Evolutionary conservation across 2,888 invertebrate genomes (phyloP).

Genomic region (Empis stercorea): DNA sequence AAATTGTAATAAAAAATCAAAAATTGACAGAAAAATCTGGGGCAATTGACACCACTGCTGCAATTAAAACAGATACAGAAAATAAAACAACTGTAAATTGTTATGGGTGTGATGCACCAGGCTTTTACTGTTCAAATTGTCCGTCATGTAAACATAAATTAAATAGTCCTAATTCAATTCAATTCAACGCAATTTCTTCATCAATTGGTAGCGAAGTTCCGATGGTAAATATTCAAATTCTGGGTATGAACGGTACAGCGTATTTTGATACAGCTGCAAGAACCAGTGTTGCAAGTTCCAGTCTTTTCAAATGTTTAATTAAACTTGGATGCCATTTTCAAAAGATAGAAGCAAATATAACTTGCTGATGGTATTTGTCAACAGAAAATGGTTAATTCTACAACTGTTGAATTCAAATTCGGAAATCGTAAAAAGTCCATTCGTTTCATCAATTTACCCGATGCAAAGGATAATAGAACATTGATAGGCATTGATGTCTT

Average conservation of each 20-base stretch:
- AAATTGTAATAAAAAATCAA: not conserved
- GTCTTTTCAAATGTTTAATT: constrained; percentile 2
- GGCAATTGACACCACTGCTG: not conserved
- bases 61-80: not conserved
- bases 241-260: constrained; percentile 4
- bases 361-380: constrained; percentile 9
- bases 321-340: constrained; percentile 8
- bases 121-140: constrained; percentile 3
- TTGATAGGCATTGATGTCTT: too few species aligned
- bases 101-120: constrained; percentile 6
- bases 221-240: constrained; percentile 6
- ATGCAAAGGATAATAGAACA: not conserved
- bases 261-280: not conserved
- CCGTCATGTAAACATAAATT: not conserved
- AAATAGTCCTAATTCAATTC: constrained; percentile 2
- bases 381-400: not conserved
- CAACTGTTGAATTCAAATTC: not conserved
- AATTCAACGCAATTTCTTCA: constrained; percentile 5
- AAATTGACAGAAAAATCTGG: not conserved
- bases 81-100: not conserved
- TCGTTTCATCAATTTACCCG: too few species aligned
- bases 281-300: constrained; percentile 2
- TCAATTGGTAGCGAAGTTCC: constrained; percentile 9
- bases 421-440: not conserved
- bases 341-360: constrained; percentile 2